Evolutionary conservation across 2,888 invertebrate species (phyloP).

Genomic region (Mantis religiosa): DNA sequence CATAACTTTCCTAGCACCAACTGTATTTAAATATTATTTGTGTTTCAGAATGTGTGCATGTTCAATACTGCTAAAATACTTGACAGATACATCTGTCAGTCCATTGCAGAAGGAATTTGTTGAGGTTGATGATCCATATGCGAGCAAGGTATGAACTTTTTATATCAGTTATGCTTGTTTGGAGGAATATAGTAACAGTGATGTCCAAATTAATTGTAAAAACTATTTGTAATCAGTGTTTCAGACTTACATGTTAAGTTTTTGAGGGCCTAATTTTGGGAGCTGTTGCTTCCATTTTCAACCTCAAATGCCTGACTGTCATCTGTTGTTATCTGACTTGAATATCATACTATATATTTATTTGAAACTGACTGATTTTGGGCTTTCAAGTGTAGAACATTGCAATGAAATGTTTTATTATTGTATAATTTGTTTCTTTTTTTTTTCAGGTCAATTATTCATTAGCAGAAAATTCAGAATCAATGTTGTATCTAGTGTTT

Average conservation of each 20-base stretch:
- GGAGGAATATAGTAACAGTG: too few species aligned
- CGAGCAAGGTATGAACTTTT: constrained; percentile 60
- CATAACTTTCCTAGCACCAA: too few species aligned
- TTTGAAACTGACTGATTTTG: too few species aligned
- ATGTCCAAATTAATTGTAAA: too few species aligned
- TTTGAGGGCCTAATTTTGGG: too few species aligned
- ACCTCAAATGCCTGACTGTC: too few species aligned
- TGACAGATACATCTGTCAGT: constrained; percentile 82
- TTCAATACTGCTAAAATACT: constrained; percentile 69
- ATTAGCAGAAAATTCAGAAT: constrained; percentile 67
- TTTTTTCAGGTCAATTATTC: constrained; percentile 60
- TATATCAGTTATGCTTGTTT: too few species aligned
- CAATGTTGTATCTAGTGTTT: constrained; percentile 65
- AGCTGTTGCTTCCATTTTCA: too few species aligned
- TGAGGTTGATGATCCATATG: constrained; percentile 74
- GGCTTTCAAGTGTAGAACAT: background rate
- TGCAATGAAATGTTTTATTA: background rate
- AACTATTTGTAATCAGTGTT: too few species aligned
- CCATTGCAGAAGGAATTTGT: constrained; percentile 80
- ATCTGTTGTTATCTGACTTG: too few species aligned
- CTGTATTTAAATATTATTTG: background rate
- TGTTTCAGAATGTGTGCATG: constrained; percentile 56
- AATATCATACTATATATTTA: too few species aligned
- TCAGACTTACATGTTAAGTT: too few species aligned
- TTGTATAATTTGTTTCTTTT: background rate